These are phyloP conservation scores for Clinocottus analis DNA, from an alignment of 2,113 vertebrate genomes.

Conservation along the genomic window DNA sequence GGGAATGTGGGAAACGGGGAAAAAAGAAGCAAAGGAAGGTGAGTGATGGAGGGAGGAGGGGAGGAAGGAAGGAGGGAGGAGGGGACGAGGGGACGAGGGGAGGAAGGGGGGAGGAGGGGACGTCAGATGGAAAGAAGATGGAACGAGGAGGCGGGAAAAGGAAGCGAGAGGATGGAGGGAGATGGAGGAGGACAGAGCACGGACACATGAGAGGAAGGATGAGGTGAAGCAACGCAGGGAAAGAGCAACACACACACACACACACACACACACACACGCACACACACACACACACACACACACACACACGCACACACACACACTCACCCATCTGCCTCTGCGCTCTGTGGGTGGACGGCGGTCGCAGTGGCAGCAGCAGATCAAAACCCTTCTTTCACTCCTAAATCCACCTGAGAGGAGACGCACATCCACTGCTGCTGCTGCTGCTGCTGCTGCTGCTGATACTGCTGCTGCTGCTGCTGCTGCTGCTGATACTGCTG, in stretches of 20 bases:
- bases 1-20: not conserved
- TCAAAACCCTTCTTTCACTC: too few relatives aligned
- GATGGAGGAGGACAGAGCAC: not conserved
- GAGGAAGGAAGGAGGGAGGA: not conserved
- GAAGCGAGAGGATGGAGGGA: conserved; percentile 10
- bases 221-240: not conserved
- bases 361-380: conserved; percentile 16
- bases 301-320: not conserved
- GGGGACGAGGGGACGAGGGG: conserved; percentile 3
- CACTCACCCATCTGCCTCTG: conserved; percentile 57
- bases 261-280: not conserved
- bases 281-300: too few relatives aligned
- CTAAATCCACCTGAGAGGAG: too few relatives aligned
- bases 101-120: not conserved
- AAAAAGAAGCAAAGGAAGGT: conserved; percentile 2
- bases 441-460: too few relatives aligned
- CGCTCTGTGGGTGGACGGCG: conserved; percentile 26
- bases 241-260: not conserved
- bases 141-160: not conserved
- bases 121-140: too few relatives aligned
- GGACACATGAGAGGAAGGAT: not conserved
- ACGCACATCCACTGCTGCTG: too few relatives aligned
- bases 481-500: too few relatives aligned
- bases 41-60: conserved; percentile 6
- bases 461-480: too few relatives aligned